Percentiles rank a stretch among this genome's conserved stretches.
These are phyloP conservation scores for Zaprionus ornatus DNA, from an alignment of 1,140 invertebrate genomes.

Conservation along the genomic window DNA sequence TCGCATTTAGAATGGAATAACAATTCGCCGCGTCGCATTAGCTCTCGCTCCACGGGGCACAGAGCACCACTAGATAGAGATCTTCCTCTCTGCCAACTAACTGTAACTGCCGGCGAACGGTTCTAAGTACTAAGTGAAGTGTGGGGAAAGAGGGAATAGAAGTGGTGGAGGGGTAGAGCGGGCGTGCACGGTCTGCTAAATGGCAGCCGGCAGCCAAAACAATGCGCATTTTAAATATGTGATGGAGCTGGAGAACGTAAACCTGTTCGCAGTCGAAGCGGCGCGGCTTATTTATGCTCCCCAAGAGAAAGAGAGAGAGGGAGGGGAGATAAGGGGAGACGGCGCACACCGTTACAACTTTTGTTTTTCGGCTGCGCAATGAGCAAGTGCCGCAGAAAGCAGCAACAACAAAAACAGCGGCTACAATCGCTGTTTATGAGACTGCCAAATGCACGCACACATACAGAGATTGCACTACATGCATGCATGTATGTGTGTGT, in stretches of 20 bases:
- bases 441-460: slow-evolving; percentile 30
- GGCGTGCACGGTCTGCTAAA: slow-evolving; percentile 67
- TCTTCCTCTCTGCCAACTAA: slow-evolving; percentile 37
- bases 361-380: slow-evolving; percentile 49
- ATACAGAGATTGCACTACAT: not conserved
- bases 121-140: slow-evolving; percentile 35
- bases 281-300: slow-evolving; percentile 59
- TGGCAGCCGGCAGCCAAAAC: slow-evolving; percentile 65
- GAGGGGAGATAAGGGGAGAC: no score
- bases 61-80: slow-evolving; percentile 4
- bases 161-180: not conserved
- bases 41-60: slow-evolving; percentile 1
- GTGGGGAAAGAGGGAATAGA: not conserved
- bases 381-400: slow-evolving; percentile 46
- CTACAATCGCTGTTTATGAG: slow-evolving; percentile 19
- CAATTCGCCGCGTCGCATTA: slow-evolving; percentile 4
- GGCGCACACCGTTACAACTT: slow-evolving; percentile 54
- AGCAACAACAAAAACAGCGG: slow-evolving; percentile 17
- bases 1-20: slow-evolving; percentile 5
- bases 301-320: not conserved
- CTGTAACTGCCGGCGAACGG: slow-evolving; percentile 52
- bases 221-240: slow-evolving; percentile 70
- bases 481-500: not conserved
- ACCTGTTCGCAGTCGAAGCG: slow-evolving; percentile 54
- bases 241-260: slow-evolving; percentile 26